A percentile compares a stretch with the other conserved stretches of the same genome.
Conservation (phyloP, 2,888 invertebrate genomes). For the Eulithis prunata region DNA sequence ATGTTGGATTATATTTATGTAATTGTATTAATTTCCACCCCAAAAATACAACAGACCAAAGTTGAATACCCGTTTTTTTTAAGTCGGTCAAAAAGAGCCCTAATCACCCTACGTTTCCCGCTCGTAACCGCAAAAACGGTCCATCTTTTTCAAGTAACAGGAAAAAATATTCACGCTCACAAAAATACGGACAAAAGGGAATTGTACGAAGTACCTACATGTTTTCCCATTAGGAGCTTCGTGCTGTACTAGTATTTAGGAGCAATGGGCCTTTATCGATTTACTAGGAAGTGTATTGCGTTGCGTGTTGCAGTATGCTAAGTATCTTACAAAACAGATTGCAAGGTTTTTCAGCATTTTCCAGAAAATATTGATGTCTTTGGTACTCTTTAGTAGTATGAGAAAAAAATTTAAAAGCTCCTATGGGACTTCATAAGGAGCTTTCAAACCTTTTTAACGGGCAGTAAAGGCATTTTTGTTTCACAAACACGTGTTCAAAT, state of each 20-base stretch:
- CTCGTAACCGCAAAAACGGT: neutral
- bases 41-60: too few relatives aligned
- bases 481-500: too few relatives aligned
- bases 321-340: too few relatives aligned
- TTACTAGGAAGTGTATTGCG: neutral
- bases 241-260: neutral
- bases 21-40: neutral
- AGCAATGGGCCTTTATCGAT: neutral
- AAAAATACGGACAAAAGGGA: conserved; percentile 9
- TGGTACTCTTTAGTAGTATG: too few relatives aligned
- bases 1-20: too few relatives aligned
- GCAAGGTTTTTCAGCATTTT: too few relatives aligned
- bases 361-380: too few relatives aligned
- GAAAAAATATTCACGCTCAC: conserved; percentile 10
- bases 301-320: too few relatives aligned
- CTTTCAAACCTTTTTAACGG: too few relatives aligned
- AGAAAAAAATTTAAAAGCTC: too few relatives aligned
- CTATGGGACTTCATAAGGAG: too few relatives aligned
- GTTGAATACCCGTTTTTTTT: neutral
- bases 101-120: neutral
- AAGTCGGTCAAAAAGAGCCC: neutral
- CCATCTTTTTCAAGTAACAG: conserved; percentile 9
- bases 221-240: neutral
- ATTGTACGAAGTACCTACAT: conserved; percentile 5
- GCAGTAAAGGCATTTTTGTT: too few relatives aligned